Percentiles rank a stretch among this genome's conserved stretches.
Evolutionary conservation across 2,113 vertebrate genomes (phyloP).

Genomic region (Dinomys branickii): DNA sequence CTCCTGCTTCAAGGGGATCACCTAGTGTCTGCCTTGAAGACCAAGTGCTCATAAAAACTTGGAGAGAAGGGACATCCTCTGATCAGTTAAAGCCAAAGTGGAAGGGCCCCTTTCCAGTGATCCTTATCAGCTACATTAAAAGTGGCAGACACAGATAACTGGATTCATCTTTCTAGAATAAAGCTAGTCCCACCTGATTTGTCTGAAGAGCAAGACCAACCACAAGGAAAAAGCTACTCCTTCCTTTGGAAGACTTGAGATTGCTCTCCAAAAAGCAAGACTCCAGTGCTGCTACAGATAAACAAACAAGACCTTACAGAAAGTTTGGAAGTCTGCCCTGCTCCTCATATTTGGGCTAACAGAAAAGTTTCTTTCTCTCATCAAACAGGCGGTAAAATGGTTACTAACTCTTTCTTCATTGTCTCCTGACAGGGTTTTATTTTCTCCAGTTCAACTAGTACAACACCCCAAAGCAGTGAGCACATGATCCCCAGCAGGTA

Average conservation of each 20-base stretch:
- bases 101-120: not conserved
- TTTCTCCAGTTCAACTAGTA: not conserved
- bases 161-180: not conserved
- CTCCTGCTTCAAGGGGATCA: not conserved
- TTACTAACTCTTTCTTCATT: not conserved
- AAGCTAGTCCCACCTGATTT: not conserved
- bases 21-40: not conserved
- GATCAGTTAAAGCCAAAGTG: not conserved
- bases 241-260: not conserved
- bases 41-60: not conserved
- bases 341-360: not conserved
- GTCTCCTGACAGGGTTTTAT: not conserved
- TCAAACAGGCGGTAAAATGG: not conserved
- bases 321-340: not conserved
- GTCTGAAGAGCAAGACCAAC: not conserved
- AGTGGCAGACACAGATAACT: not conserved
- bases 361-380: not conserved
- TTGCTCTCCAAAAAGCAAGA: not conserved
- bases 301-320: not conserved
- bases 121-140: not conserved
- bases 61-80: not conserved
- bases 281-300: not conserved
- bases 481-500: not conserved
- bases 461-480: not conserved
- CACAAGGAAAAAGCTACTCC: not conserved